A percentile compares a stretch with the other conserved stretches of the same genome.
These are phyloP conservation scores for Peromyscus leucopus DNA, from an alignment of 2,113 vertebrate genomes.

Conservation along the genomic window DNA sequence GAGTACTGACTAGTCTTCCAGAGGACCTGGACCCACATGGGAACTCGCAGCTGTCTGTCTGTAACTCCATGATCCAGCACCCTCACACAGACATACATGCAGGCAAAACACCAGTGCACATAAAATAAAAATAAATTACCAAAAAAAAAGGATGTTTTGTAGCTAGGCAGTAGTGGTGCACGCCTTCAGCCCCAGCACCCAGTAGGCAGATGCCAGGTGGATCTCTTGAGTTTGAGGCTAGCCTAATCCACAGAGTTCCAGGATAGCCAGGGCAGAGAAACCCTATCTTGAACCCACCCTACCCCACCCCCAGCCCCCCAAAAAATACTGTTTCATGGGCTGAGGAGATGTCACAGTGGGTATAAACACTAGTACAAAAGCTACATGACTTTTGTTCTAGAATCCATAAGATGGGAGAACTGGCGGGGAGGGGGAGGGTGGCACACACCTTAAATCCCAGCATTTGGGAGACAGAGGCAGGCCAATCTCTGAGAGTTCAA, in stretches of 20 bases:
- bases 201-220: too few relatives aligned
- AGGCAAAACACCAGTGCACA: background rate
- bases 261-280: background rate
- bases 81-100: background rate
- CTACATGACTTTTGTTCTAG: background rate
- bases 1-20: background rate
- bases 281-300: background rate
- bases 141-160: background rate
- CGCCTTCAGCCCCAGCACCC: background rate
- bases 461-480: too few relatives aligned
- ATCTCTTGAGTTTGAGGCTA: background rate
- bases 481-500: too few relatives aligned
- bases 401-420: background rate
- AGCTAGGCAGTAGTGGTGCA: background rate
- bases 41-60: background rate
- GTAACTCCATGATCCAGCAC: background rate
- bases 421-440: too few relatives aligned
- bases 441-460: too few relatives aligned
- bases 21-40: background rate
- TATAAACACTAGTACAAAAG: background rate
- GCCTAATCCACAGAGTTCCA: background rate
- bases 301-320: background rate
- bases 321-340: background rate
- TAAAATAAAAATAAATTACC: background rate
- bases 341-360: background rate